Percentiles rank a stretch among this genome's conserved stretches.
Evolutionary conservation across 2,113 vertebrate genomes (phyloP).

Genomic region (Pteronura brasiliensis): DNA sequence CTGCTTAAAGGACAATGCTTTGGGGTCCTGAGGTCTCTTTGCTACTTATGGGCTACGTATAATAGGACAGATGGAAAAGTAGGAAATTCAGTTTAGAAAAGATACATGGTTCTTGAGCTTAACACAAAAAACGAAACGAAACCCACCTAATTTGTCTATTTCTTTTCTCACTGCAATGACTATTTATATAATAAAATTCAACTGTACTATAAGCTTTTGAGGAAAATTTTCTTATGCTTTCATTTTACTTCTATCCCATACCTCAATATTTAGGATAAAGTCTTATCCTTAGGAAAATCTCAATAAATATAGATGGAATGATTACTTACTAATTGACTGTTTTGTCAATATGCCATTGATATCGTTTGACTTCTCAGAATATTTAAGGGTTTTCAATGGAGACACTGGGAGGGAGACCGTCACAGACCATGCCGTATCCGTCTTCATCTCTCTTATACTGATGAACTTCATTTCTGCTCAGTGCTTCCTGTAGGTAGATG

Average conservation of each 20-base stretch:
- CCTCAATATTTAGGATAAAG: neutral
- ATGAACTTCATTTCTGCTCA: neutral
- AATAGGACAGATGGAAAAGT: slow-evolving; percentile 28
- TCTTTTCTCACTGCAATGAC: neutral
- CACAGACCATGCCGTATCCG: neutral
- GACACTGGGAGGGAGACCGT: neutral
- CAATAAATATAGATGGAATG: neutral
- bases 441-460: neutral
- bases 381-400: neutral
- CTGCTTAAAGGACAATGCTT: neutral
- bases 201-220: neutral
- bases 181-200: slow-evolving; percentile 29
- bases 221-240: neutral
- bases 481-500: neutral
- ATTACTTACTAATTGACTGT: neutral
- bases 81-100: slow-evolving; percentile 33
- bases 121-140: neutral
- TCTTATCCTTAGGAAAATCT: neutral
- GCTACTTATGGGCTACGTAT: neutral
- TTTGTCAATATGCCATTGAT: neutral
- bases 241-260: neutral
- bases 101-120: neutral
- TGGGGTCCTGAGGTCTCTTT: neutral
- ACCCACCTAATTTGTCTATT: neutral
- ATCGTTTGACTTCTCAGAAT: neutral